Evolutionary conservation across 2,888 invertebrate species (phyloP), one percentile per base, ranked within the genome.

Genomic region (Dryobota labecula): DNA sequence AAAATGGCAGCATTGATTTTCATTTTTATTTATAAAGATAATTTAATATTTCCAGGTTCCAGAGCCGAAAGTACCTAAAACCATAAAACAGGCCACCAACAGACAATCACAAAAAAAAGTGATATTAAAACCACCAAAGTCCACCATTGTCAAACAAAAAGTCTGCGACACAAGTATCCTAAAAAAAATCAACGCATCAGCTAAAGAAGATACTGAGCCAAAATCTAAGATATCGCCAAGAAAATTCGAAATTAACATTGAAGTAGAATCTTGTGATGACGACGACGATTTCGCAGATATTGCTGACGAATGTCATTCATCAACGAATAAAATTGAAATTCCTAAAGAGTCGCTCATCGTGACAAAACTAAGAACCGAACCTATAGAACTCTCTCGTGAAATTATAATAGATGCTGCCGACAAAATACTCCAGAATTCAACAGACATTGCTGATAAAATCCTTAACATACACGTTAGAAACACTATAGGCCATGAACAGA

Each of bases 211-310:
- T 0, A 13, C 0, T 0, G 45, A 73, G 2, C 2, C 24, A 27
- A 20, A 54, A 11, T 4, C 36, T 1, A 30, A 49, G 3, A 33
- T 7, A 24, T 20, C 67, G 0, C 67, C 75, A 0, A 79, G 75
- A n/a, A 70, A 70, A 41, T 82, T 80, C 3, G 61, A 82, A 18
- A n/a, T 80, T 2, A 67, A 84, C 1, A 80, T 88, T 0, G 84
- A 88, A 27, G 75, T 88, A 0, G 88, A 88, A 56, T 73, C 81
- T 1, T 84, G 69, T 30, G 76, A 84, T n/a, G 71, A 74, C 0
- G 66, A 67, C 0, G 20, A 64, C 6, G 15, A 64, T 33, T 27
- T 74, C 0, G 41, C n/a, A 13, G n/a, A n/a, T 6, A 9, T 68
- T 18, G 15, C 0, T 27, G n/a, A 36, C 2, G 36, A 67, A 20